Percentiles rank a stretch among this genome's conserved stretches.
Evolutionary conservation across 1,140 invertebrate genomes (phyloP).

Genomic region (Eurosta solidaginis): DNA sequence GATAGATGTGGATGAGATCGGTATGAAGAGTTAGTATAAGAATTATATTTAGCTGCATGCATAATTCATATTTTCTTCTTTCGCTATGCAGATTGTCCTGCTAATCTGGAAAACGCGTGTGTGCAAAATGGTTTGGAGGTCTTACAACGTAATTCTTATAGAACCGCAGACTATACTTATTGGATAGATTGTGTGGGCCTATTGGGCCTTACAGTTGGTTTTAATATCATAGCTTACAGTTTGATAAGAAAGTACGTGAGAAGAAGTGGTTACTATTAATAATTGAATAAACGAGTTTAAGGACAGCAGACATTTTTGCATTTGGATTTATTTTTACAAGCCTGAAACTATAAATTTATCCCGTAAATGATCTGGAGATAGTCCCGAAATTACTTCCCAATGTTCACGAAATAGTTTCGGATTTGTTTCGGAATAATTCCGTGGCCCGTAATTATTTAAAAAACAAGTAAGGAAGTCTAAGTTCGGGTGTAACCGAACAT

Average conservation of each 20-base stretch:
- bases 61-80: not conserved
- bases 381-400: too few relatives aligned
- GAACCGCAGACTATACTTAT: constrained; percentile 46
- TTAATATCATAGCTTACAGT: constrained; percentile 50
- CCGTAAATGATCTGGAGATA: too few relatives aligned
- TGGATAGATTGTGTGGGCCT: constrained; percentile 55
- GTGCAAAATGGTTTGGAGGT: constrained; percentile 52
- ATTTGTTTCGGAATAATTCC: too few relatives aligned
- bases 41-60: not conserved
- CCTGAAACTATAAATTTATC: too few relatives aligned
- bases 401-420: too few relatives aligned
- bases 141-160: constrained; percentile 48
- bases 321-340: too few relatives aligned
- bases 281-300: too few relatives aligned
- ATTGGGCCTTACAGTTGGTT: constrained; percentile 43
- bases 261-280: constrained; percentile 55
- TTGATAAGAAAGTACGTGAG: constrained; percentile 48
- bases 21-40: constrained; percentile 49
- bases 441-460: too few relatives aligned
- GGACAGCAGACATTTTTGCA: too few relatives aligned
- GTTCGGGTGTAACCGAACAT: too few relatives aligned
- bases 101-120: constrained; percentile 50
- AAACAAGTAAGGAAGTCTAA: too few relatives aligned
- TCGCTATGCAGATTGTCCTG: constrained; percentile 44
- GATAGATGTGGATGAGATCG: constrained; percentile 67